These are phyloP conservation scores for Hiodon alosoides DNA, from an alignment of 2,113 vertebrate genomes.

Conservation along the genomic window DNA sequence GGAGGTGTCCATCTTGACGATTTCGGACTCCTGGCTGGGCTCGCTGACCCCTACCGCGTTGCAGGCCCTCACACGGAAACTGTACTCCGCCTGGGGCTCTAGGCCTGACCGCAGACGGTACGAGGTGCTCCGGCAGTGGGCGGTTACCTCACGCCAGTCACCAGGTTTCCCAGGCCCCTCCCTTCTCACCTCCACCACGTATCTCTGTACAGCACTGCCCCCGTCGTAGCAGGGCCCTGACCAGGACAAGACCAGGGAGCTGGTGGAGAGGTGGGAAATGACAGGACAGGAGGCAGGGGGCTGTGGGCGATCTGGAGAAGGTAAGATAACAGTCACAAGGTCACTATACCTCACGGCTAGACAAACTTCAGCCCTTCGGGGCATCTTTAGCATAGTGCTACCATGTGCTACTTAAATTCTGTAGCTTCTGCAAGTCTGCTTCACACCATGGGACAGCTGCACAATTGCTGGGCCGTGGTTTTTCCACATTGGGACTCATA, in stretches of 20 bases:
- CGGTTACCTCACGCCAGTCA: constrained; percentile 52
- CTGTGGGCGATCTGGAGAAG: constrained; percentile 54
- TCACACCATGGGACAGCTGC: no score
- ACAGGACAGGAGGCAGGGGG: constrained; percentile 61
- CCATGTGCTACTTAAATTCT: no score
- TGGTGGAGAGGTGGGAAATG: constrained; percentile 51
- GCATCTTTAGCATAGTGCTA: no score
- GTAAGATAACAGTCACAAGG: neutral
- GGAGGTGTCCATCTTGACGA: constrained; percentile 51
- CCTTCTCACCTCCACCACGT: constrained; percentile 54
- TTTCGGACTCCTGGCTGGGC: constrained; percentile 55
- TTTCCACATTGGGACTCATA: no score
- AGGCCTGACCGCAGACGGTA: constrained; percentile 54
- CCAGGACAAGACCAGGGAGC: constrained; percentile 68
- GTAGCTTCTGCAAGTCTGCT: no score
- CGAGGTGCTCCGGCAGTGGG: constrained; percentile 59
- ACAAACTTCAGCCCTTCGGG: neutral
- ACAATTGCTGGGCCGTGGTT: no score
- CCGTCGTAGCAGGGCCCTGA: constrained; percentile 66
- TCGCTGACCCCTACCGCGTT: constrained; percentile 61
- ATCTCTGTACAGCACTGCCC: constrained; percentile 61
- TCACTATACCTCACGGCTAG: neutral
- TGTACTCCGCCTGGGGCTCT: constrained; percentile 51
- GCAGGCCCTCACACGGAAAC: constrained; percentile 63
- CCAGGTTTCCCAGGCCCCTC: constrained; percentile 18